Evolutionary conservation across 2,113 vertebrate species (phyloP).

Genomic region (Bagarius yarrelli): DNA sequence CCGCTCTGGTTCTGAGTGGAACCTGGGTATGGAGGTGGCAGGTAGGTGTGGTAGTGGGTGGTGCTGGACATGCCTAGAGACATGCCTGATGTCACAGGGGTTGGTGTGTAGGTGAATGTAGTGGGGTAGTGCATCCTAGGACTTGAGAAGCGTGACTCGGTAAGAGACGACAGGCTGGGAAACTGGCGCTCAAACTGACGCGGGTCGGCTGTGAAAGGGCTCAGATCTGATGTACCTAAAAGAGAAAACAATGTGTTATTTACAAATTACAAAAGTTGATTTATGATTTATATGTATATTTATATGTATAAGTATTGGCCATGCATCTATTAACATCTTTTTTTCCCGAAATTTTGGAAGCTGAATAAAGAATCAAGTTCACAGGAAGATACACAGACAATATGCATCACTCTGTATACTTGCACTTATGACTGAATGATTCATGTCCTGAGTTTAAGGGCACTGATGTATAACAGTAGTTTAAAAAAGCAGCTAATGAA

Average conservation of each 20-base stretch:
- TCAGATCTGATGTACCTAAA: constrained; percentile 95
- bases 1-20: constrained; percentile 98
- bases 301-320: too few relatives aligned
- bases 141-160: constrained; percentile 94
- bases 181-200: constrained; percentile 87
- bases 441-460: not conserved
- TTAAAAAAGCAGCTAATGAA: not conserved
- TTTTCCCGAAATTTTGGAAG: too few relatives aligned
- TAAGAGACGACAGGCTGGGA: constrained; percentile 93
- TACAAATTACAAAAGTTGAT: not conserved
- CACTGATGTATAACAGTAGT: not conserved
- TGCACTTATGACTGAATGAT: not conserved
- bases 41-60: constrained; percentile 98
- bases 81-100: constrained; percentile 96
- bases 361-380: not conserved
- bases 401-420: not conserved
- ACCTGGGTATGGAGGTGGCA: constrained; percentile 96
- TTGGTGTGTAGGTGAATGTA: constrained; percentile 95
- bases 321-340: not conserved
- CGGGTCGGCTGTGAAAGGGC: constrained; percentile 83
- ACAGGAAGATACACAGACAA: not conserved
- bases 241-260: constrained; percentile 35
- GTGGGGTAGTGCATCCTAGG: constrained; percentile 99
- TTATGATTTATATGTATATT: too few relatives aligned
- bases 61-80: constrained; percentile 83